Conservation (phyloP, 2,888 invertebrate species). For the Cryptus viduatorius region DNA sequence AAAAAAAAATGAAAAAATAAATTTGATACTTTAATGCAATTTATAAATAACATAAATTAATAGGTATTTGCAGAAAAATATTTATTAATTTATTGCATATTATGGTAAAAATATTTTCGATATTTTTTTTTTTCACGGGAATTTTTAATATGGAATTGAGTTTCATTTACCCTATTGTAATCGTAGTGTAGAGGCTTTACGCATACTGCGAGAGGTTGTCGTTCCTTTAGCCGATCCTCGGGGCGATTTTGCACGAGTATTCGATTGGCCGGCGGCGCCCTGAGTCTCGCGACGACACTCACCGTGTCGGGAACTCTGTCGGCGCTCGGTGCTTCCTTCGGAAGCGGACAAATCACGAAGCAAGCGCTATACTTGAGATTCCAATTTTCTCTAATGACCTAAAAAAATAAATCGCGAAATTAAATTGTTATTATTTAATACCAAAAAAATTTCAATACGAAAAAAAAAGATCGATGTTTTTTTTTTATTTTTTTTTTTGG, state of each 20-base stretch:
- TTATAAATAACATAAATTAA: too few species aligned
- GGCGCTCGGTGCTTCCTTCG: constrained; percentile 87
- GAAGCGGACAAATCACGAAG: constrained; percentile 93
- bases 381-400: constrained; percentile 97
- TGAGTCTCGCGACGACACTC: constrained; percentile 89
- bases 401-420: constrained; percentile 48
- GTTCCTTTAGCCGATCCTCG: constrained; percentile 85
- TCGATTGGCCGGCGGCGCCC: constrained; percentile 88
- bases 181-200: constrained; percentile 96
- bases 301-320: constrained; percentile 89
- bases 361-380: constrained; percentile 96
- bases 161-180: constrained; percentile 89
- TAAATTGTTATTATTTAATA: neutral
- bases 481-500: too few species aligned
- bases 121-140: neutral
- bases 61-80: too few species aligned
- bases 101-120: too few species aligned
- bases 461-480: too few species aligned
- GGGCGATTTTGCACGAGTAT: constrained; percentile 87
- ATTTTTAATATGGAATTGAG: neutral
- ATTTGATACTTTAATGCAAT: too few species aligned
- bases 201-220: constrained; percentile 91
- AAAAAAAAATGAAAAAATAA: too few species aligned
- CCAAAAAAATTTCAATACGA: too few species aligned
- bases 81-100: too few species aligned